Evolutionary conservation across 2,113 vertebrate genomes (phyloP).

Genomic region (Dendrocopos noguchii): DNA sequence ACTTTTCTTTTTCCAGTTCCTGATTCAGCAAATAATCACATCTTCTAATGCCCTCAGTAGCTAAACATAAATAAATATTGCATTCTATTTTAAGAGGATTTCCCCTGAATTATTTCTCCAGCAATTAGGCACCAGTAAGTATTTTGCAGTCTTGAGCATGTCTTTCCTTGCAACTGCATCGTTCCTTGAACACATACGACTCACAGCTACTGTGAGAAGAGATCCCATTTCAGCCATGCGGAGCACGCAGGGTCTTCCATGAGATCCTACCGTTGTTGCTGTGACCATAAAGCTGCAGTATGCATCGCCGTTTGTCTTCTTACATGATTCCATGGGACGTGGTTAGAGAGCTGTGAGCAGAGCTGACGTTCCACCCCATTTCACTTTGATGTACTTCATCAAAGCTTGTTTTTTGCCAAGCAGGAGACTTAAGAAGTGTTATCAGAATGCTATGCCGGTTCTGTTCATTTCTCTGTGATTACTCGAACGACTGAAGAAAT

Average conservation of each 20-base stretch:
- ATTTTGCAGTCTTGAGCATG: slow-evolving; percentile 56
- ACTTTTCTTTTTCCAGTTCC: not conserved
- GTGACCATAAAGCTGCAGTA: slow-evolving; percentile 39
- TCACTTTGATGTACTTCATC: not conserved
- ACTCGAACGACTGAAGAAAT: not conserved
- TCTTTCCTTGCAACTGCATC: slow-evolving; percentile 41
- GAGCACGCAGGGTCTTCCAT: slow-evolving; percentile 13
- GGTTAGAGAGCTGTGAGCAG: not conserved
- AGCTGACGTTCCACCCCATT: not conserved
- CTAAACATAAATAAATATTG: slow-evolving; percentile 2
- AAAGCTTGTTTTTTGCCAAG: not conserved
- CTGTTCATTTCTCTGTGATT: not conserved
- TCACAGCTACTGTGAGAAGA: slow-evolving; percentile 1
- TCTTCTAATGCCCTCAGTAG: slow-evolving; percentile 40
- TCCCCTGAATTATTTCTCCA: slow-evolving; percentile 58
- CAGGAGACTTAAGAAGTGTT: not conserved
- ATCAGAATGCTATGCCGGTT: not conserved
- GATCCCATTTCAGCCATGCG: slow-evolving; percentile 37
- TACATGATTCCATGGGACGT: slow-evolving; percentile 10
- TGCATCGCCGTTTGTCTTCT: slow-evolving; percentile 8
- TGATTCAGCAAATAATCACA: slow-evolving; percentile 11
- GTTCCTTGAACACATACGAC: slow-evolving; percentile 13
- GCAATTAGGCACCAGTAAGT: slow-evolving; percentile 64
- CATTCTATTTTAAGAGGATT: slow-evolving; percentile 58
- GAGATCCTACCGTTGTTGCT: not conserved